A percentile compares a stretch with the other conserved stretches of the same genome.
Conservation (phyloP, 2,113 vertebrate species). For the Bungarus multicinctus region DNA sequence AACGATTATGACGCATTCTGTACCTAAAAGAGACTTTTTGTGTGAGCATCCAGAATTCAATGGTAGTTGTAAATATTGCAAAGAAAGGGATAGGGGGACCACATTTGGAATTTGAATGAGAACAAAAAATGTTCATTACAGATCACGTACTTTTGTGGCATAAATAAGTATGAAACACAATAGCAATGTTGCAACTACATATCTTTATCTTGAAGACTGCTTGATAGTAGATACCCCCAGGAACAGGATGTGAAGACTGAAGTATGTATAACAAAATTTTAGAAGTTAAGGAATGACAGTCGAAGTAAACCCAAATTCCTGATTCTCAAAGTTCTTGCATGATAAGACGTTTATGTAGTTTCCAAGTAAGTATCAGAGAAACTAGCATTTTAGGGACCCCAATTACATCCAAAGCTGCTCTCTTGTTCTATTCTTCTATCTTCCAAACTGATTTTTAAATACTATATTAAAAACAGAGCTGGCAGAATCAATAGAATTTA, state of each 20-base stretch:
- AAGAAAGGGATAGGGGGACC: constrained; percentile 13
- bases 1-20: neutral
- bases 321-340: constrained; percentile 42
- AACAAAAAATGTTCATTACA: constrained; percentile 39
- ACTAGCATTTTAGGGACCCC: constrained; percentile 26
- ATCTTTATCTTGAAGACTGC: constrained; percentile 54
- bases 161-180: constrained; percentile 44
- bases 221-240: constrained; percentile 57
- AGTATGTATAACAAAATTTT: constrained; percentile 49
- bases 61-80: neutral
- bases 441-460: constrained; percentile 53
- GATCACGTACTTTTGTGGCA: constrained; percentile 30
- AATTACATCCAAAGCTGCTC: constrained; percentile 34
- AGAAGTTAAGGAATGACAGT: constrained; percentile 56
- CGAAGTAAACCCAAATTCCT: constrained; percentile 46
- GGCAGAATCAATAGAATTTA: constrained; percentile 67
- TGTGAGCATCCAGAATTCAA: constrained; percentile 17
- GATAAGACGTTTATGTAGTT: constrained; percentile 34
- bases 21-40: neutral
- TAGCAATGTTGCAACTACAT: constrained; percentile 42
- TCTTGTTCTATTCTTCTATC: neutral
- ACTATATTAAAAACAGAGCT: constrained; percentile 54
- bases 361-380: constrained; percentile 52
- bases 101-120: constrained; percentile 48
- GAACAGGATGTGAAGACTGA: constrained; percentile 44